Conservation (phyloP, 1,140 invertebrate species). For the Leptinotarsa undecemlineata region DNA sequence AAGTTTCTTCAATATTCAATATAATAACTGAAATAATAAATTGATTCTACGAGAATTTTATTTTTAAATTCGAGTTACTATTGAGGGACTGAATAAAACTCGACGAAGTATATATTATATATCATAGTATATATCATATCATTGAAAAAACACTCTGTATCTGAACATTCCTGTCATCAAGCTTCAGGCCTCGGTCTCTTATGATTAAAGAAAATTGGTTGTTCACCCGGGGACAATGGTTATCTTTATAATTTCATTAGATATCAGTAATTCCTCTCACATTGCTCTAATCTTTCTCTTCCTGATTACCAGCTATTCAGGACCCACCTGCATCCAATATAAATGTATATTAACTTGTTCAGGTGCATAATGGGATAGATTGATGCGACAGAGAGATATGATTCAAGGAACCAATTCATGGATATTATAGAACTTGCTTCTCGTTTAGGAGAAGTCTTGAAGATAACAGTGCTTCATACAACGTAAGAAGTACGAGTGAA, state of each 20-base stretch:
- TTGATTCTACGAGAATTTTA: too few relatives aligned
- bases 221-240: not conserved
- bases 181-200: too few relatives aligned
- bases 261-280: not conserved
- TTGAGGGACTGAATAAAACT: too few relatives aligned
- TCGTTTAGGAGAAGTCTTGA: not conserved
- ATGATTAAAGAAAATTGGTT: not conserved
- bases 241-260: slow-evolving; percentile 5
- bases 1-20: too few relatives aligned
- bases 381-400: slow-evolving; percentile 5
- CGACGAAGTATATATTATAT: too few relatives aligned
- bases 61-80: too few relatives aligned
- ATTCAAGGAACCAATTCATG: slow-evolving; percentile 2
- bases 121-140: too few relatives aligned
- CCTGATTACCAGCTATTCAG: not conserved
- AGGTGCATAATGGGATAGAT: slow-evolving; percentile 2
- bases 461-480: too few relatives aligned
- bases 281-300: not conserved
- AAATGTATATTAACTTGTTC: slow-evolving; percentile 12
- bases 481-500: too few relatives aligned
- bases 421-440: not conserved
- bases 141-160: too few relatives aligned
- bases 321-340: slow-evolving; percentile 12
- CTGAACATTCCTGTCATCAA: too few relatives aligned
- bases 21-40: too few relatives aligned